These are phyloP conservation scores for Diglossa cyanea DNA, from an alignment of 2,797 vertebrate genomes.

Conservation along the genomic window DNA sequence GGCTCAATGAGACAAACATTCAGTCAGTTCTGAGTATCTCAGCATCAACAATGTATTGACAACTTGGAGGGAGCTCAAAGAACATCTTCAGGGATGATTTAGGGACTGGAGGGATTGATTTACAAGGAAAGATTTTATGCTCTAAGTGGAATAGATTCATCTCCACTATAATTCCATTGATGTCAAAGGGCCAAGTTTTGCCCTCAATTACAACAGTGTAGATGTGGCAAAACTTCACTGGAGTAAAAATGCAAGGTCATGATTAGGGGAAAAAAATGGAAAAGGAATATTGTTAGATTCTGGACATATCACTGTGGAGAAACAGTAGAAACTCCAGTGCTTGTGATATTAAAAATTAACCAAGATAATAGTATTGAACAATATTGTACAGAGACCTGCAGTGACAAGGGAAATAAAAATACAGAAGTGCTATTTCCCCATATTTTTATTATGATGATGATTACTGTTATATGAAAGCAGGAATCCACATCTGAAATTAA, in stretches of 20 bases:
- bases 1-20: slow-evolving; percentile 35
- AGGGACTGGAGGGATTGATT: slow-evolving; percentile 70
- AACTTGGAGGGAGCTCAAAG: slow-evolving; percentile 72
- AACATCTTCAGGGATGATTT: slow-evolving; percentile 67
- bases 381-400: slow-evolving; percentile 2
- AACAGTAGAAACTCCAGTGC: not conserved
- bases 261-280: not conserved
- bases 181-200: slow-evolving; percentile 50
- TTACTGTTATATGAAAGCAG: not conserved
- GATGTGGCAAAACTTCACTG: not conserved
- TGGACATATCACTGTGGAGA: not conserved
- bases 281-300: slow-evolving; percentile 4
- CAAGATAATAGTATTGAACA: slow-evolving; percentile 5
- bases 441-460: slow-evolving; percentile 41
- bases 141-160: slow-evolving; percentile 52
- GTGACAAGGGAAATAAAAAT: slow-evolving; percentile 58
- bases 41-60: slow-evolving; percentile 68
- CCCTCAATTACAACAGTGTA: slow-evolving; percentile 9
- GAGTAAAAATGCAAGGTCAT: not conserved
- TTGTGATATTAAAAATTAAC: slow-evolving; percentile 33
- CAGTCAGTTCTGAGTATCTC: slow-evolving; percentile 58
- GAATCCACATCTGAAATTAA: slow-evolving; percentile 27
- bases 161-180: slow-evolving; percentile 31
- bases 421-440: not conserved
- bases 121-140: slow-evolving; percentile 70